These are phyloP conservation scores for Dryomyza anilis DNA, from an alignment of 2,888 invertebrate species.

Conservation along the genomic window DNA sequence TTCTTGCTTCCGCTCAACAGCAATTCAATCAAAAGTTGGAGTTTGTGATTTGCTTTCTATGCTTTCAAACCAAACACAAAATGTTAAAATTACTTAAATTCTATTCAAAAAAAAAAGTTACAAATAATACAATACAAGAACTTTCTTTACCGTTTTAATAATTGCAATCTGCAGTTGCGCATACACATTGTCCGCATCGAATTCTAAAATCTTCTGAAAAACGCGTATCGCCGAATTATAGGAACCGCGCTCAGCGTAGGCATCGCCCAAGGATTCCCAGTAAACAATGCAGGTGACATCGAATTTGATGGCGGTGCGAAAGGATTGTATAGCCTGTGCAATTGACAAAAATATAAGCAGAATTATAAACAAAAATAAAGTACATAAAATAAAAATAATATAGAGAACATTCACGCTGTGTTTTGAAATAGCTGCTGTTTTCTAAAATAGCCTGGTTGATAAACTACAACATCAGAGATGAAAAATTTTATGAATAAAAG, in stretches of 20 bases:
- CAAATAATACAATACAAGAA: too few species aligned
- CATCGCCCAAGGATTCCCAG: constrained; percentile 91
- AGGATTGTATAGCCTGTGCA: constrained; percentile 70
- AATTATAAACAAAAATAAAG: too few species aligned
- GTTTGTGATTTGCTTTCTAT: too few species aligned
- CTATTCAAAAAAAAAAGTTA: too few species aligned
- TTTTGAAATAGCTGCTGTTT: too few species aligned
- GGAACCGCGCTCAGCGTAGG: constrained; percentile 87
- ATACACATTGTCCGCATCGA: constrained; percentile 71
- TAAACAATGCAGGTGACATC: constrained; percentile 74
- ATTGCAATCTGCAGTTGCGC: constrained; percentile 77
- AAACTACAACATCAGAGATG: too few species aligned
- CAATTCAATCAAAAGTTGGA: too few species aligned
- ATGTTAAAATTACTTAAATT: too few species aligned
- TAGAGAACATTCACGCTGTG: not conserved
- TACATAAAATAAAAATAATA: not conserved
- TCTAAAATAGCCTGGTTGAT: too few species aligned
- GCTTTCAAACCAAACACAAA: too few species aligned
- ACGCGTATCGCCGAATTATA: constrained; percentile 87
- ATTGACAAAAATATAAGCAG: not conserved
- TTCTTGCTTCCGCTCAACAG: too few species aligned
- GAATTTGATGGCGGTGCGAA: constrained; percentile 74
- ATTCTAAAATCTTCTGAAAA: constrained; percentile 76
- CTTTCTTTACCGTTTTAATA: constrained; percentile 70
- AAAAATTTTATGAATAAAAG: too few species aligned